A percentile compares a stretch with the other conserved stretches of the same genome.
These are phyloP conservation scores for Cyrtonyx montezumae DNA, from an alignment of 2,113 vertebrate genomes.

Conservation along the genomic window DNA sequence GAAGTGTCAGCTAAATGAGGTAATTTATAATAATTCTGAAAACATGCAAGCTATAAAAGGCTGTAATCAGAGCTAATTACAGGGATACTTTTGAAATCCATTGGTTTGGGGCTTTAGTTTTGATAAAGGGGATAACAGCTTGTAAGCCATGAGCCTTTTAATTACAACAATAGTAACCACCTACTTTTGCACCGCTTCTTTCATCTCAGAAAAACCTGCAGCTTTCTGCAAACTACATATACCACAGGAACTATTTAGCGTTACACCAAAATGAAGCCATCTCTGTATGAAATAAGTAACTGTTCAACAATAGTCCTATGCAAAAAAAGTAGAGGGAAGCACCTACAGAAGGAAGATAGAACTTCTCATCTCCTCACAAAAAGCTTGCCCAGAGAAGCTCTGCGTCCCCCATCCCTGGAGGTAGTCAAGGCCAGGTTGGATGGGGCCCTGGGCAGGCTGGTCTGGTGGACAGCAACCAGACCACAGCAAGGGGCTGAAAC, in stretches of 20 bases:
- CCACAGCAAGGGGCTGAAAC: too few species aligned
- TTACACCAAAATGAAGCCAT: not conserved
- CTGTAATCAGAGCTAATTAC: slow-evolving; percentile 69
- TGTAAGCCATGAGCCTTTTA: slow-evolving; percentile 26
- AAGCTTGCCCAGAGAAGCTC: too few species aligned
- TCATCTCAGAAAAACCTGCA: not conserved
- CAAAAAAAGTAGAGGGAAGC: not conserved
- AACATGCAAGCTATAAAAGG: slow-evolving; percentile 14
- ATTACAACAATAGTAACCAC: slow-evolving; percentile 23
- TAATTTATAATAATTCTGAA: slow-evolving; percentile 41
- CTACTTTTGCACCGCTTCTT: not conserved
- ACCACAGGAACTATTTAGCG: not conserved
- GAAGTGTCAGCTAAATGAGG: slow-evolving; percentile 50
- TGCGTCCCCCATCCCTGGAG: too few species aligned
- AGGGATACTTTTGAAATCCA: slow-evolving; percentile 49
- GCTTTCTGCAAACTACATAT: not conserved
- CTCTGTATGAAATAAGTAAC: not conserved
- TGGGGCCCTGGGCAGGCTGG: too few species aligned
- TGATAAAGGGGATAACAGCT: slow-evolving; percentile 57
- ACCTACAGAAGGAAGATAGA: not conserved
- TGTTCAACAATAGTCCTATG: not conserved
- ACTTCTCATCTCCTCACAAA: not conserved
- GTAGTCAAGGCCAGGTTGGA: too few species aligned
- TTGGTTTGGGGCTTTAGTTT: slow-evolving; percentile 28
- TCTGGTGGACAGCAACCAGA: too few species aligned